Base-by-base conservation (phyloP, 2,113 vertebrate genomes). In the Laterallus jamaicensis region DNA sequence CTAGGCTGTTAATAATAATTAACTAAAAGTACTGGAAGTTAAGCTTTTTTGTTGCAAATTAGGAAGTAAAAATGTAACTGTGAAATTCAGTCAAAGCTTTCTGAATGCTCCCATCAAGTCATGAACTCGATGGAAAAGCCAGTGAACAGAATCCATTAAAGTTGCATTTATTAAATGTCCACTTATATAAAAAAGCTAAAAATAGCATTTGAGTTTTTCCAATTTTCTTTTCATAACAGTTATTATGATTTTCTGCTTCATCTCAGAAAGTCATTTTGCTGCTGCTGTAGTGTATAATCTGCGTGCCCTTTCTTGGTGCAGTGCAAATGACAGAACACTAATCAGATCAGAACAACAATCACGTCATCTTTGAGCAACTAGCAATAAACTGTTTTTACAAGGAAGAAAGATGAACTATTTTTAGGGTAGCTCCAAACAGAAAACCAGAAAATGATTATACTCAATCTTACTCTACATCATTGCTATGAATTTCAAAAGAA, bases 141-240 rank as follows among this genome's bases (percentile, higher is more conserved):
- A 95, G 86, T 49, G 93, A 93, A 91, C 44, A 85, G 94, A 97
- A 94, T 83, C 95, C 83, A 97, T 95, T 95, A 95, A 81, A 96
- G 83, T 10, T 84, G 39, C 39, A 82, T 95, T 94, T 95, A 92
- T 92, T 96, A 90, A 93, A 94, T 95, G 95, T 89, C 97, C 95
- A 95, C 88, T 98, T 97, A 86, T 56, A 95, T 69, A 84, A 96
- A 92, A 92, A 97, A 96, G 94, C 96, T 97, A 97, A 96, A 98
- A 97, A 97, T 96, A 96, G 78, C 19, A 2, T 44, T 78, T 70
- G 71, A 85, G 58, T 79, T 96, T 92, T 93, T 76, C 87, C 91
- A 90, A 9, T 96, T 97, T 97, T 96, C 76, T 92, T 92, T 97
- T 97, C 92, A 87, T 96, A 96, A 86, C 93, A 93, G 93, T 92